Percentiles rank a stretch among this genome's conserved stretches.
phyloP scores from a whole-genome alignment of 2,888 invertebrate genomes.

The Nomada lathburiana region DNA sequence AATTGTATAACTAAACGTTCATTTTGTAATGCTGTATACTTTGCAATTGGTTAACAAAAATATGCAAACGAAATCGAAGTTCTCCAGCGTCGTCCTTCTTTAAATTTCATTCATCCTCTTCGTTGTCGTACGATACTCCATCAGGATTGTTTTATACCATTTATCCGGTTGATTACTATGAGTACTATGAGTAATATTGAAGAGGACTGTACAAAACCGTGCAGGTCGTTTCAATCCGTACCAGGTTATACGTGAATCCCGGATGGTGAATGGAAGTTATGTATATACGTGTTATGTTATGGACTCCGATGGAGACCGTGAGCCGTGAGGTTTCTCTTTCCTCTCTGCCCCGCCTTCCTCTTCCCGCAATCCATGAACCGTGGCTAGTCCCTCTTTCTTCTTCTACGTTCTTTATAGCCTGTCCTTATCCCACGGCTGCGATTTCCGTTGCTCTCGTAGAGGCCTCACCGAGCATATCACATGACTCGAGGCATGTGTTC shows the following conservation, averaged over 20 bases:
- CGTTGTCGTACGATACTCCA: neutral
- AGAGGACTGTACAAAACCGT: slow-evolving; percentile 67
- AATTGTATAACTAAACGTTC: neutral
- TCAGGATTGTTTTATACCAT: neutral
- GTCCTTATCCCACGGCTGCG: slow-evolving; percentile 30
- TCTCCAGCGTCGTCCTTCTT: too few relatives aligned
- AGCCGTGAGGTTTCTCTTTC: slow-evolving; percentile 64
- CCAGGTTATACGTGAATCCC: slow-evolving; percentile 68
- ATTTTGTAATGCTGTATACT: neutral
- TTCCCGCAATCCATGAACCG: slow-evolving; percentile 32
- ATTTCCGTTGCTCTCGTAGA: slow-evolving; percentile 54
- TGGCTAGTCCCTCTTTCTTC: slow-evolving; percentile 46
- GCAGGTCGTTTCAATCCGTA: slow-evolving; percentile 65
- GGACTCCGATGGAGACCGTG: slow-evolving; percentile 53
- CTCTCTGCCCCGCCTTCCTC: slow-evolving; percentile 30
- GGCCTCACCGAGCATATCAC: slow-evolving; percentile 60
- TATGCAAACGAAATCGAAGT: neutral
- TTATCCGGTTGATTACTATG: neutral
- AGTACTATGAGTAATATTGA: slow-evolving; percentile 39
- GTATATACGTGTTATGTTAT: slow-evolving; percentile 66
- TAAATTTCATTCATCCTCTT: neutral
- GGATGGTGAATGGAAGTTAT: slow-evolving; percentile 72
- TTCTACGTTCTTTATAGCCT: slow-evolving; percentile 10
- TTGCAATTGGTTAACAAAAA: too few relatives aligned
- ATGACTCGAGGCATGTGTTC: slow-evolving; percentile 68